Evolutionary conservation across 1,140 invertebrate genomes (phyloP), one percentile per base, ranked within the genome.

Genomic region (Drosophila sp.): DNA sequence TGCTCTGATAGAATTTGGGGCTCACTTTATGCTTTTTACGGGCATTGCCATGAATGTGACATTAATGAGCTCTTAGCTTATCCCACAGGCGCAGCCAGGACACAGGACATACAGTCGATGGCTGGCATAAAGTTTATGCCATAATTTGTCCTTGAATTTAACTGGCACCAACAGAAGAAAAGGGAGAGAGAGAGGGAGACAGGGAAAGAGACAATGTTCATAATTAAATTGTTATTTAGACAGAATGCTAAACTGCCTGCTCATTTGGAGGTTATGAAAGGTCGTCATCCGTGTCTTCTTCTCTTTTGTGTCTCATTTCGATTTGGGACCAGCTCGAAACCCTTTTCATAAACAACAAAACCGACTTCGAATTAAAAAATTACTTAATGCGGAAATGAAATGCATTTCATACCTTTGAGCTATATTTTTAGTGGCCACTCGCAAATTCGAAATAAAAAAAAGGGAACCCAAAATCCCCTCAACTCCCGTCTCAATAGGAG

Each of bases 51-150:
- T 87, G 82, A 86, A 86, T 86, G 82, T 86, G 82, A 86, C 82
- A 86, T 86, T 86, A 86, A 86, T 86, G 82, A 86, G 82, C 78
- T 87, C 82, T 76, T 59, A 72, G 78, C 75, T 81, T 87, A 87
- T 86, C 82, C 82, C 82, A 87, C 40, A 70, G 82, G 82, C 75
- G 9, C 63, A 78, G 70, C 53, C 32, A 61, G 25, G 8, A 43
- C 41, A 59, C 11, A 18, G 8, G 14, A 27, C 40, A 29, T 0
- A n/a, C 50, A 62, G 38, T 72, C 38, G 46, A 50, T 16, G 38
- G 36, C 4, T 14, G 58, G 58, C 59, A 70, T 56, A 63, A 75
- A 74, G 82, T 87, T 87, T 66, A 76, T 86, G 82, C 59, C 66
- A 87, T 72, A 78, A 86, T 87, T 86, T 81, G 82, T 86, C 82